Percentiles rank a stretch among this genome's conserved stretches.
Conservation (phyloP, 1,140 invertebrate species). For the Nasonia vitripennis region DNA sequence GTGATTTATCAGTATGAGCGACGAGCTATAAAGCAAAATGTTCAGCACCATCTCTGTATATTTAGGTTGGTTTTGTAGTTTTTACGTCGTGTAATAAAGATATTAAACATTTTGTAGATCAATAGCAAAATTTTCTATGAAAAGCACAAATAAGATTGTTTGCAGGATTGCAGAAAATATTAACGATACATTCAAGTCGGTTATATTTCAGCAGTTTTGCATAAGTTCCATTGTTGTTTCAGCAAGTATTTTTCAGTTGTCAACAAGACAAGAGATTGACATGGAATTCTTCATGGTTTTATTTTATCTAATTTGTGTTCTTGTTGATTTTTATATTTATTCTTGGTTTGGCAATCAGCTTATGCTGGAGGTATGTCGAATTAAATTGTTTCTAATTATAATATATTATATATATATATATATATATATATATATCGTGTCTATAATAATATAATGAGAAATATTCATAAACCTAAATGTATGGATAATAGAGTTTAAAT, state of each 20-base stretch:
- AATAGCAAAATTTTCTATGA: not conserved
- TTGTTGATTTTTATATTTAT: conserved; percentile 37
- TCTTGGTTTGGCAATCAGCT: conserved; percentile 42
- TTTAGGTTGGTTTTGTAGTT: not conserved
- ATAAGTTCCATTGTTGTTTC: conserved; percentile 24
- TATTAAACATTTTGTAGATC: no score
- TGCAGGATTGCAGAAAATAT: conserved; percentile 1
- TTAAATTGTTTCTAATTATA: no score
- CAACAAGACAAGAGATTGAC: conserved; percentile 25
- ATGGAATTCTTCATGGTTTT: conserved; percentile 31
- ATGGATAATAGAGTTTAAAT: conserved; percentile 6
- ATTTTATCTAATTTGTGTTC: conserved; percentile 23
- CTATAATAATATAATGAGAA: not conserved
- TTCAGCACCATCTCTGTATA: conserved; percentile 28
- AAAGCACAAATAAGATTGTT: not conserved
- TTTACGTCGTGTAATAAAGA: no score
- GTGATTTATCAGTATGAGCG: not conserved
- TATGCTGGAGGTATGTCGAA: not conserved
- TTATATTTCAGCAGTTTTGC: conserved; percentile 33
- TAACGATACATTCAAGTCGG: conserved; percentile 1
- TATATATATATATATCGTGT: not conserved
- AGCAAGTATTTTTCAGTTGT: conserved; percentile 32
- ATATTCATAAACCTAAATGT: not conserved
- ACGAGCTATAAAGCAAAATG: conserved; percentile 6
- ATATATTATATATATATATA: not conserved